Conservation (phyloP, 2,888 invertebrate species). For the Cerastoderma edule region DNA sequence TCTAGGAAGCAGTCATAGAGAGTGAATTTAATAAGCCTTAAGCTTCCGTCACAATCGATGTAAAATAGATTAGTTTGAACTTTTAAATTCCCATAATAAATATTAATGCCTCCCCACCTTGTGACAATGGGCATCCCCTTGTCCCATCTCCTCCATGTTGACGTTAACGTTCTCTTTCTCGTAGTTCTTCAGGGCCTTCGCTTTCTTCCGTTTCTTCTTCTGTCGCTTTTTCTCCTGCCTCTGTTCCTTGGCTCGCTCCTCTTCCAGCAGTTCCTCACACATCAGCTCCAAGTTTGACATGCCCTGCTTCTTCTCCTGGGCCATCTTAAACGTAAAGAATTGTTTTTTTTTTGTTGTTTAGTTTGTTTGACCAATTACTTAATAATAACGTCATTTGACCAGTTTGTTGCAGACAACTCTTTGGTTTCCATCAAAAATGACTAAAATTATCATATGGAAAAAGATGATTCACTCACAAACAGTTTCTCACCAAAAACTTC, state of each 20-base stretch:
- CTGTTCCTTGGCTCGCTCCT: slow-evolving; percentile 93
- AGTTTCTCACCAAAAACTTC: no score
- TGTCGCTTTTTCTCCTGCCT: slow-evolving; percentile 94
- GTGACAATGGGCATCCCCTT: slow-evolving; percentile 44
- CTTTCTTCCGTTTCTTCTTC: slow-evolving; percentile 84
- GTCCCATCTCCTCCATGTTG: slow-evolving; percentile 55
- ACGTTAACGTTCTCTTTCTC: slow-evolving; percentile 62
- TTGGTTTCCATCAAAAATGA: not conserved
- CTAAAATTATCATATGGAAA: no score
- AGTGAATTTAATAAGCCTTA: no score
- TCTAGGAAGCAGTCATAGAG: no score
- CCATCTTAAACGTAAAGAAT: slow-evolving; percentile 85
- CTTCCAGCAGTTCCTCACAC: slow-evolving; percentile 94
- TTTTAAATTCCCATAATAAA: no score
- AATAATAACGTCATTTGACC: no score
- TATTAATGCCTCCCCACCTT: no score
- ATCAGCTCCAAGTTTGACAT: slow-evolving; percentile 94
- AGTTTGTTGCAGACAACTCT: not conserved
- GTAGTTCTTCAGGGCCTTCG: slow-evolving; percentile 68
- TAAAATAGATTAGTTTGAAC: no score
- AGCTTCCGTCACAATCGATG: no score
- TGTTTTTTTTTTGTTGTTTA: not conserved
- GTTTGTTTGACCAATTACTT: no score
- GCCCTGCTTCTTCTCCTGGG: slow-evolving; percentile 94
- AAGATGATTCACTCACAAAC: no score